Base-by-base conservation (phyloP, 2,113 vertebrate species). In the Catharus fuscescens region DNA sequence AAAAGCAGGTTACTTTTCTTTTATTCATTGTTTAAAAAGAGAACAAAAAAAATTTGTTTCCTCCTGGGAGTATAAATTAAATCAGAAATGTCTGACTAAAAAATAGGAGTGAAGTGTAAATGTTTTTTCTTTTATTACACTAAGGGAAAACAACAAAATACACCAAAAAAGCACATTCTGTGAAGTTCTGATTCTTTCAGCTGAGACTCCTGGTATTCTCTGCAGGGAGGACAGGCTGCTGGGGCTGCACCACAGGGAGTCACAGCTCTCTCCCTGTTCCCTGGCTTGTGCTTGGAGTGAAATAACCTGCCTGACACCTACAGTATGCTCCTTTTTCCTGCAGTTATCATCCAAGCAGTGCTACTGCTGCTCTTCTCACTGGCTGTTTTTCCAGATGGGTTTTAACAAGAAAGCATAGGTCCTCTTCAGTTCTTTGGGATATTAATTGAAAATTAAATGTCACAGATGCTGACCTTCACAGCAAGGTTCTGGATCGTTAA, bases 241-340 rank as follows among this genome's bases (percentile, higher is more conserved):
- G 61, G 7, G 45, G 9, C n/a, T 89, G 53, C 6, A 7, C 29
- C 1, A 1, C 15, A 10, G 40, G 47, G 53, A 88, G 26, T 60
- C 5, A 5, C 61, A 50, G 45, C 42, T 65, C 53, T 19, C 78
- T 81, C 70, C 28, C 2, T 19, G 0, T 59, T 70, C 86, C 50
- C 67, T 52, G 23, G 53, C 20, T 45, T 72, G 16, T 80, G 15
- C 29, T n/a, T 64, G 32, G 28, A 71, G 29, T 42, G 54, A 79
- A 96, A 60, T 77, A 74, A 86, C 76, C 70, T 90, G 54, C 54
- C 71, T 54, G 64, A 94, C 90, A 88, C 71, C 64, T 92, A 34
- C 19, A 62, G 64, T 28, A 42, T 20, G 32, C 21, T 90, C 24
- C 31, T 80, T 88, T 80, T 86, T 18, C 65, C 77, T 84, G 42